phyloP scores from a whole-genome alignment of 1,140 invertebrate genomes.

The Homarus americanus region DNA sequence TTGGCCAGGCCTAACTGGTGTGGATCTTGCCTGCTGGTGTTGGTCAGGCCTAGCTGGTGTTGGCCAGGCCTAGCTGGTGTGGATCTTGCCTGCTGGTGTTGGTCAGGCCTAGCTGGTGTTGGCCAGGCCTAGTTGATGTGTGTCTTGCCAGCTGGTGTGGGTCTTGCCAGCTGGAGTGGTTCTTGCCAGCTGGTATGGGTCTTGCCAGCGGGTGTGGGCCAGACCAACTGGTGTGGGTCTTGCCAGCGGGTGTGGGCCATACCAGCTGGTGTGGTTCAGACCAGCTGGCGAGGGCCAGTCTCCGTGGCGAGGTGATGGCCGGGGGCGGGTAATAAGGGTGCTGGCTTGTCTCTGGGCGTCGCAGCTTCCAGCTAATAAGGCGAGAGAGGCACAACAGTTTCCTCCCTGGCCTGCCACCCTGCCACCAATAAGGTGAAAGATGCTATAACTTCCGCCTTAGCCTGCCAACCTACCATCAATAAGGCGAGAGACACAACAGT shows the following conservation, averaged over 20 bases:
- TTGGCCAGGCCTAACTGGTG: too few relatives aligned
- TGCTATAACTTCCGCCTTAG: too few relatives aligned
- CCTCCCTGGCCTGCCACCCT: too few relatives aligned
- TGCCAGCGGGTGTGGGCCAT: conserved; percentile 1
- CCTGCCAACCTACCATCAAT: too few relatives aligned
- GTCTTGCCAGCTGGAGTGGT: background rate
- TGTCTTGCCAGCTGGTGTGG: background rate
- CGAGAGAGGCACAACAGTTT: conserved; percentile 14
- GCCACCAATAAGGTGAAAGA: too few relatives aligned
- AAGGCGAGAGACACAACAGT: too few relatives aligned
- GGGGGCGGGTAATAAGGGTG: conserved; percentile 16
- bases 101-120: conserved; percentile 6
- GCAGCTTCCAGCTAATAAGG: conserved; percentile 27
- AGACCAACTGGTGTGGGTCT: background rate
- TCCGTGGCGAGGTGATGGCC: conserved; percentile 6
- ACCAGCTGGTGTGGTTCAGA: conserved; percentile 4
- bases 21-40: conserved; percentile 4
- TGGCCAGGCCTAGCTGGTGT: too few relatives aligned
- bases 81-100: background rate
- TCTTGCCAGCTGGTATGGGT: conserved; percentile 6
- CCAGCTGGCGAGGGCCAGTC: conserved; percentile 16
- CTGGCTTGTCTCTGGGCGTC: background rate
- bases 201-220: conserved; percentile 8
- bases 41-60: too few relatives aligned
- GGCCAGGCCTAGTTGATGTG: background rate